Evolutionary conservation across 2,888 invertebrate species (phyloP), one percentile per base, ranked within the genome.

Genomic region (Noctua janthe): DNA sequence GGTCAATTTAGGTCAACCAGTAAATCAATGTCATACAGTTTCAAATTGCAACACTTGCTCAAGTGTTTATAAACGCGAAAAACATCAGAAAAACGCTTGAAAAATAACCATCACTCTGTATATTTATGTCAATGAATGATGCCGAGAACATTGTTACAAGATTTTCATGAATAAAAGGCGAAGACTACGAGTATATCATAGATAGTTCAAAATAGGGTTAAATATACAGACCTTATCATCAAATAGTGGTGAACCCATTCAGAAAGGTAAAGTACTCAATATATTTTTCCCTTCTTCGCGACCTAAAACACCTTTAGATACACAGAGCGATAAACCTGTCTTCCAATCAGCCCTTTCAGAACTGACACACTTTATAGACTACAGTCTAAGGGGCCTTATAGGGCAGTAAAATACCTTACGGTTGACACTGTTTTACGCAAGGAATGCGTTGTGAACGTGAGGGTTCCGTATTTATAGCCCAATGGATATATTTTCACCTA

Each of bases 311-410:
- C 77, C 87, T 80, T 84, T 69, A 56, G 71, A 84, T 86, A 85
- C 77, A 73, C 20, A 43, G 17, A 66, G 20, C 69, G 80, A 84
- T 90, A 90, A 88, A 90, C 71, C 76, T 83, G 82, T 73, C 81
- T 81, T 66, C 81, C 82, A 81, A 88, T 88, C 88, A 82, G 80
- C 77, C 88, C 84, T 88, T 88, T 84, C 81, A 90, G 82, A 84
- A 83, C 78, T 74, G 79, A 76, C 80, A 81, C 51, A 84, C 73
- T 88, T 88, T 88, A 88, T 88, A 73, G 78, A 78, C 87, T 80
- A 83, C 64, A 72, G 82, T 82, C 80, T 84, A 77, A 84, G 76
- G 59, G 74, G 74, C 66, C 80, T 78, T 77, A 83, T 72, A 80
- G 80, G 43, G 62, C 70, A 72, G 89, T 88, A 90, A 88, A 90